A percentile compares a stretch with the other conserved stretches of the same genome.
Conservation (phyloP, 1,140 invertebrate genomes). For the Chelonus insularis region DNA sequence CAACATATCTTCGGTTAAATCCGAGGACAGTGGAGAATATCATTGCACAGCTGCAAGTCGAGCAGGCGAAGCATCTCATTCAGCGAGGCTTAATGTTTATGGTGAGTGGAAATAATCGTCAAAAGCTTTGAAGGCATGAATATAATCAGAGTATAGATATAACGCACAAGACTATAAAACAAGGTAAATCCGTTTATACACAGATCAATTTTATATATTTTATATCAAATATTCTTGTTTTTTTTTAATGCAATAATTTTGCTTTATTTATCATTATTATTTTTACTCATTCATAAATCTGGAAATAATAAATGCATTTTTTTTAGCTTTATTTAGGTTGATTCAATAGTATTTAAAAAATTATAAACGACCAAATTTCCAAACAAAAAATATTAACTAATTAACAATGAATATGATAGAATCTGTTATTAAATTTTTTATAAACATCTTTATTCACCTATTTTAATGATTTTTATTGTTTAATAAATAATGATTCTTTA, state of each 20-base stretch:
- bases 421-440: too few relatives aligned
- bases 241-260: background rate
- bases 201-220: background rate
- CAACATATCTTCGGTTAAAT: slow-evolving; percentile 70
- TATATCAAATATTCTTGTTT: background rate
- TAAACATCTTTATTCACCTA: too few relatives aligned
- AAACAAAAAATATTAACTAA: too few relatives aligned
- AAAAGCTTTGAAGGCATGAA: background rate
- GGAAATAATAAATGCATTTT: too few relatives aligned
- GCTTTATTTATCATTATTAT: background rate
- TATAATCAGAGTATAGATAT: background rate
- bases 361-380: too few relatives aligned
- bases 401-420: too few relatives aligned
- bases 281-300: too few relatives aligned
- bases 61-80: slow-evolving; percentile 66
- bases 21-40: slow-evolving; percentile 75
- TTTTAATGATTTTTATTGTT: too few relatives aligned
- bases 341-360: too few relatives aligned
- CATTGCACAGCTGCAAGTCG: slow-evolving; percentile 69
- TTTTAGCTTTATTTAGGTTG: too few relatives aligned
- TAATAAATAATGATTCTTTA: too few relatives aligned
- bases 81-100: slow-evolving; percentile 70
- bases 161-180: background rate
- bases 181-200: background rate
- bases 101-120: slow-evolving; percentile 52